phyloP scores from a whole-genome alignment of 2,113 vertebrate genomes.

The Herpailurus yagouaroundi region DNA sequence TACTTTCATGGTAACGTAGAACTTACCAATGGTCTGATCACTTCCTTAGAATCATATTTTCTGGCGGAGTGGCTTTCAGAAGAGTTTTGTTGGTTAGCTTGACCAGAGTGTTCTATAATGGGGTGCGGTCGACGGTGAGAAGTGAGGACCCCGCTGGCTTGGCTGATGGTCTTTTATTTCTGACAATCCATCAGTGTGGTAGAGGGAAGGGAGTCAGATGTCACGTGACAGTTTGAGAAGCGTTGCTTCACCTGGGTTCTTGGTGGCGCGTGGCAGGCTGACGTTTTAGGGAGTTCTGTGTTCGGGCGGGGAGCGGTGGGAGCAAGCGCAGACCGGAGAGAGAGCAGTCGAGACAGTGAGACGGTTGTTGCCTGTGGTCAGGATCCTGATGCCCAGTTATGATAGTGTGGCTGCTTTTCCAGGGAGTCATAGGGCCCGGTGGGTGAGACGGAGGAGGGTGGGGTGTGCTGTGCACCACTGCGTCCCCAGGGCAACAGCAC shows the following conservation, averaged over 20 bases:
- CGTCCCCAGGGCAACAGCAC: rapidly evolving
- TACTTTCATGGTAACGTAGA: neutral
- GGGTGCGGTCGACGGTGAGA: rapidly evolving
- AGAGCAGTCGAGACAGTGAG: rapidly evolving
- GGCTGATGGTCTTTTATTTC: neutral
- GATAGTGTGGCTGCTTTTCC: neutral
- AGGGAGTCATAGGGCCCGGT: rapidly evolving
- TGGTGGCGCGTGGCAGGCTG: neutral
- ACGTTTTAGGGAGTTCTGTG: too few relatives aligned
- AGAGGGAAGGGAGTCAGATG: neutral
- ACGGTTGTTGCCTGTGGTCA: neutral
- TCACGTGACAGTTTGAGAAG: neutral
- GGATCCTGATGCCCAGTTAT: too few relatives aligned
- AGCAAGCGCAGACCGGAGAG: neutral
- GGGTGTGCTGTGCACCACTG: rapidly evolving
- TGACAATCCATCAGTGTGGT: rapidly evolving
- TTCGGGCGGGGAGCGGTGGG: neutral
- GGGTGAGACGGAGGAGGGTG: too few relatives aligned
- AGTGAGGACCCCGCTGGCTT: neutral
- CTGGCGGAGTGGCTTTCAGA: neutral
- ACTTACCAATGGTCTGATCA: rapidly evolving
- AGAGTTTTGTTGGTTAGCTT: neutral
- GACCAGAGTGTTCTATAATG: rapidly evolving
- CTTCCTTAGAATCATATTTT: neutral
- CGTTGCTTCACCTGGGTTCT: rapidly evolving